Evolutionary conservation across 2,888 invertebrate genomes (phyloP), one percentile per base, ranked within the genome.

Genomic region (Eupsilia transversa): DNA sequence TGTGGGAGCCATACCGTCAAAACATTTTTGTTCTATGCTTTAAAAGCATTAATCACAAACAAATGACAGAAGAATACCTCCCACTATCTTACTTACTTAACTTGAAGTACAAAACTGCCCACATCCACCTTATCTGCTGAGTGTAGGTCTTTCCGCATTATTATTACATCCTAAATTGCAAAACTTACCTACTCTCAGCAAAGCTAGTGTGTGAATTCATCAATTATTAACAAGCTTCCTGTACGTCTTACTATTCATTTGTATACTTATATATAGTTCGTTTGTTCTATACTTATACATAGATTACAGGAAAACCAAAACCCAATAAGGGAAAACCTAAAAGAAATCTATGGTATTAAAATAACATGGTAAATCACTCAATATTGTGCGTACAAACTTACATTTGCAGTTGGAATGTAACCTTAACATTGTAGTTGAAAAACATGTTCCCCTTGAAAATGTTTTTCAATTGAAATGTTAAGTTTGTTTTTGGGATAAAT

Each of bases 11-110:
- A 52, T 4, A 52, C 52, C 46, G 20, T 7, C 20, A 46, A 23
- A 46, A 23, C 12, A 52, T 52, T 52, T 1, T 52, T n/a, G 12
- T n/a, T 52, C 9, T 27, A 17, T 54, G 27, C 23, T n/a, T 14
- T 23, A 20, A 49, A 20, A 49, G 49, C 17, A 73, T 74, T 52
- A 78, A 73, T 67, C 27, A 67, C 33, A 23, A 35, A 33, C 14
- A 27, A 3, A 27, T 67, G 38, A 64, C 57, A 67, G 38, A 52
- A 67, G 63, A 80, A 66, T 74, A 64, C 33, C 59, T 54, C 80
- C 79, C 81, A 80, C 80, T 20, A 9, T 49, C 33, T 2, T 30
- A 23, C 14, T 73, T 52, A 23, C 3, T 41, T 63, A 41, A 73
- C 14, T 6, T 46, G 61, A 33, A n/a, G 38, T 43, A 66, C 23